Percentiles rank a stretch among this genome's conserved stretches.
phyloP scores from a whole-genome alignment of 1,140 invertebrate species.

The Caenorhabditis brenneri region DNA sequence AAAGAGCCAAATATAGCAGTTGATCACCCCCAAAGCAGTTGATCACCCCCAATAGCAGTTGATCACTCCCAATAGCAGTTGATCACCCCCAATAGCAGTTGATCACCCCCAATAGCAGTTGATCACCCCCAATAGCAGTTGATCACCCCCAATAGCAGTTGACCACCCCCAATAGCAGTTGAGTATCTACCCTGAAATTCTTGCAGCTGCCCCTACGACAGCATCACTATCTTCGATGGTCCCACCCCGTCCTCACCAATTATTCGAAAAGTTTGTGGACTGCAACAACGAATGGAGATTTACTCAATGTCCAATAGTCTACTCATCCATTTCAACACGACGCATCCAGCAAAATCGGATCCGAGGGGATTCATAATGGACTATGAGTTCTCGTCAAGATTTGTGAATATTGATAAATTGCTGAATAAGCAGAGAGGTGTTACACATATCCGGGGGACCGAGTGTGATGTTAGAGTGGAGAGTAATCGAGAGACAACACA shows the following conservation, averaged over 20 bases:
- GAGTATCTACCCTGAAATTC: background rate
- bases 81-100: too few relatives aligned
- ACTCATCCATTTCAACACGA: constrained; percentile 69
- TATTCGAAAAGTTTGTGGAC: constrained; percentile 94
- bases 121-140: too few relatives aligned
- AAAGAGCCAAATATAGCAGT: too few relatives aligned
- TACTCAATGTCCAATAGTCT: constrained; percentile 64
- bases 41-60: too few relatives aligned
- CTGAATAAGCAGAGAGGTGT: constrained; percentile 62
- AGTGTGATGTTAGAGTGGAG: constrained; percentile 69
- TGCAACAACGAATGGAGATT: constrained; percentile 77
- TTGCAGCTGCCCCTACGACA: constrained; percentile 95
- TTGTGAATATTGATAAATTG: constrained; percentile 64
- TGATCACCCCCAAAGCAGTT: too few relatives aligned
- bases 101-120: too few relatives aligned
- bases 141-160: too few relatives aligned
- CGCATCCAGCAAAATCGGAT: constrained; percentile 66
- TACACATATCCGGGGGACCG: constrained; percentile 66
- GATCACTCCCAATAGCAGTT: too few relatives aligned
- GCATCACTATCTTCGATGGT: constrained; percentile 94
- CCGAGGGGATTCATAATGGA: constrained; percentile 69
- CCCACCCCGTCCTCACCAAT: constrained; percentile 82
- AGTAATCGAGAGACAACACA: constrained; percentile 67
- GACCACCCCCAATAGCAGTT: background rate
- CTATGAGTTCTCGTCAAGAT: constrained; percentile 67